Conservation (phyloP, 2,113 vertebrate species). For the Heloderma charlesbogerti region DNA sequence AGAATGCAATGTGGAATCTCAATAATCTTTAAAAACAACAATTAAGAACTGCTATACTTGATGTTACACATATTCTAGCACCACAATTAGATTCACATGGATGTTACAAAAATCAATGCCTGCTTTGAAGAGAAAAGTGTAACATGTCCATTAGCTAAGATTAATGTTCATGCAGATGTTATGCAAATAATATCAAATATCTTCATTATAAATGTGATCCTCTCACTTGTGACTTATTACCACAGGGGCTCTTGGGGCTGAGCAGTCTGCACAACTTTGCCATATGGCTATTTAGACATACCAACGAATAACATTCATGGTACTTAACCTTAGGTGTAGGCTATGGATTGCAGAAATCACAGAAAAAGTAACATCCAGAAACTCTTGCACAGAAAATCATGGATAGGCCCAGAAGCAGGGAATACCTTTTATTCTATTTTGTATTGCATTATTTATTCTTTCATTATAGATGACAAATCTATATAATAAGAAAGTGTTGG, state of each 20-base stretch:
- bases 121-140: background rate
- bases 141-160: background rate
- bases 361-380: background rate
- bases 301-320: background rate
- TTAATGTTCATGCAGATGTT: conserved; percentile 1
- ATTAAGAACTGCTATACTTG: background rate
- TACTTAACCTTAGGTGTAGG: too few relatives aligned
- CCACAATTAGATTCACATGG: background rate
- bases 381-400: background rate
- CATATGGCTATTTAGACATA: background rate
- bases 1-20: background rate
- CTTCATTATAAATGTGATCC: background rate
- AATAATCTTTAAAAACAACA: background rate
- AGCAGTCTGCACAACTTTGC: background rate
- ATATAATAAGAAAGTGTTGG: background rate
- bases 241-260: background rate
- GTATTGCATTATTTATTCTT: background rate
- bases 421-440: background rate
- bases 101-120: background rate
- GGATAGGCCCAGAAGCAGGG: background rate
- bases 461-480: background rate
- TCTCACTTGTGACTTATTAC: background rate
- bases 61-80: background rate
- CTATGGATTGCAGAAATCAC: background rate
- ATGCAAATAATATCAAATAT: background rate